Evolutionary conservation across 1,140 invertebrate species (phyloP).

Genomic region (Tetramorium simillimum): DNA sequence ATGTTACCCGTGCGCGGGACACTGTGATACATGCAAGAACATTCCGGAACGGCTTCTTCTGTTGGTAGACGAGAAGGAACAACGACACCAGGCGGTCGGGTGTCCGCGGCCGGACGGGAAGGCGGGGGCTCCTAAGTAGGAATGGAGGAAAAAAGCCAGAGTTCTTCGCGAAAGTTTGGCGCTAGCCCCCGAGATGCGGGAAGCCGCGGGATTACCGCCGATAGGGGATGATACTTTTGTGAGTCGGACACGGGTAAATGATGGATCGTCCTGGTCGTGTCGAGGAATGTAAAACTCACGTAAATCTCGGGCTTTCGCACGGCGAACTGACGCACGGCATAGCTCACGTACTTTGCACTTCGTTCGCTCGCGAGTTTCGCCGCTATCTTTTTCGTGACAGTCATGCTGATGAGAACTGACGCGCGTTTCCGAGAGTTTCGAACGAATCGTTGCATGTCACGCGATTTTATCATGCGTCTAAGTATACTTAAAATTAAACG

Average conservation of each 20-base stretch:
- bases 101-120: conserved; percentile 22
- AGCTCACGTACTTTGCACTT: conserved; percentile 72
- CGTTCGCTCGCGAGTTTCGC: conserved; percentile 39
- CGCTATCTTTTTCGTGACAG: conserved; percentile 55
- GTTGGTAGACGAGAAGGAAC: conserved; percentile 1
- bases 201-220: conserved; percentile 77
- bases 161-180: conserved; percentile 78
- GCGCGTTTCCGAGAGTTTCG: conserved; percentile 9
- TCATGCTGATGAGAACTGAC: conserved; percentile 51
- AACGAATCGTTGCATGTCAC: conserved; percentile 7
- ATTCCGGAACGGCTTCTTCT: conserved; percentile 59
- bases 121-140: conserved; percentile 8
- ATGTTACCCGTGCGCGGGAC: conserved; percentile 34
- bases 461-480: not conserved
- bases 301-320: conserved; percentile 78
- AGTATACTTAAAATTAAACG: not conserved
- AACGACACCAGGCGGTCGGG: not conserved
- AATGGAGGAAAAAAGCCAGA: conserved; percentile 44
- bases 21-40: conserved; percentile 76
- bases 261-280: conserved; percentile 78
- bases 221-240: conserved; percentile 78
- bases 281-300: conserved; percentile 80
- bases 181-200: conserved; percentile 67
- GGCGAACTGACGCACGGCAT: conserved; percentile 52
- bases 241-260: conserved; percentile 82